These are phyloP conservation scores for Oxycera nigricornis DNA, from an alignment of 2,888 invertebrate genomes.

Conservation along the genomic window DNA sequence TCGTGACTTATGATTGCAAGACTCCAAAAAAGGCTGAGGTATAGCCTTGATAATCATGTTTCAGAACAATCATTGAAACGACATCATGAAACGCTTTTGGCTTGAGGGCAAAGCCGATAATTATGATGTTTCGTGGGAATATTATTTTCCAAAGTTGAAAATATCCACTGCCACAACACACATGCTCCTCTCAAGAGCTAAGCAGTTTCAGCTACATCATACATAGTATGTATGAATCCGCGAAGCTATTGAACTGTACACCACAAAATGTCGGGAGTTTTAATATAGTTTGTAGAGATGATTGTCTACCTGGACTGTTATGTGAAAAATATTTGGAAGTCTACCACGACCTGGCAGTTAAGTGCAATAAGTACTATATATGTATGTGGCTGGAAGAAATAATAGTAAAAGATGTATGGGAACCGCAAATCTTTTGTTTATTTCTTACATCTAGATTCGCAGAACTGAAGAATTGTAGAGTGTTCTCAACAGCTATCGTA, in stretches of 20 bases:
- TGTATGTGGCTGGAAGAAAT: neutral
- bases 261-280: neutral
- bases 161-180: neutral
- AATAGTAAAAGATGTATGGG: neutral
- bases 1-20: conserved; percentile 33
- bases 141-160: conserved; percentile 17
- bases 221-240: neutral
- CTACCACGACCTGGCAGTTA: neutral
- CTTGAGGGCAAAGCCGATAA: conserved; percentile 35
- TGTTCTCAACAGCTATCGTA: too few relatives aligned
- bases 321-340: conserved; percentile 6
- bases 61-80: conserved; percentile 38
- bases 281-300: neutral
- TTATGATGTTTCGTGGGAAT: conserved; percentile 40
- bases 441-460: too few relatives aligned
- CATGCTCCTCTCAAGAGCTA: neutral
- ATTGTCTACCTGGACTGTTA: neutral
- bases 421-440: conserved; percentile 6
- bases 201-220: neutral
- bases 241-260: conserved; percentile 9
- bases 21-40: conserved; percentile 10
- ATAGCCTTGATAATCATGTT: conserved; percentile 38
- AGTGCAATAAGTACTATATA: neutral
- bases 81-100: conserved; percentile 36
- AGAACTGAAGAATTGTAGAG: too few relatives aligned